Percentiles rank a stretch among this genome's conserved stretches.
These are phyloP conservation scores for Atlantisia rogersi DNA, from an alignment of 2,113 vertebrate species.

Conservation along the genomic window DNA sequence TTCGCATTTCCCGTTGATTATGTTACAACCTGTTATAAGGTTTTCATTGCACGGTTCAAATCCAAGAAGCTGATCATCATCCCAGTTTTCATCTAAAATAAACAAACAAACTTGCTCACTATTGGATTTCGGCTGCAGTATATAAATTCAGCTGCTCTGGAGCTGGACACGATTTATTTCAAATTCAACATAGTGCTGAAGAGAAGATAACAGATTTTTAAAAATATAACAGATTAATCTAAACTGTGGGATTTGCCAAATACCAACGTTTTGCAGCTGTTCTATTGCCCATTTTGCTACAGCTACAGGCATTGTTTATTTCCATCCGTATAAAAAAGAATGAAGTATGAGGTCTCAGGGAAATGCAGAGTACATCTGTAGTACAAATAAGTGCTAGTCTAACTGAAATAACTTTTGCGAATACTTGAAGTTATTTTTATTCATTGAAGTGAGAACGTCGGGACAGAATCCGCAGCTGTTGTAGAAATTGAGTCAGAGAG, in stretches of 20 bases:
- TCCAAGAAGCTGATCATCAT: slow-evolving; percentile 89
- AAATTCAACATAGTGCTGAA: background rate
- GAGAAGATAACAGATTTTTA: background rate
- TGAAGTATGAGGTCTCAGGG: background rate
- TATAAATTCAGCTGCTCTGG: slow-evolving; percentile 2
- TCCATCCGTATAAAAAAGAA: background rate
- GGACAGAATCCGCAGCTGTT: slow-evolving; percentile 7
- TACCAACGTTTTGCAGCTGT: background rate
- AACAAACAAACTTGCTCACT: slow-evolving; percentile 52
- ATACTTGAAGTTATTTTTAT: slow-evolving; percentile 6
- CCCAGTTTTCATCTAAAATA: slow-evolving; percentile 90
- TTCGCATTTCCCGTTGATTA: slow-evolving; percentile 88
- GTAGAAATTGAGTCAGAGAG: background rate
- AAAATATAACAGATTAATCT: background rate
- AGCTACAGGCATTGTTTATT: slow-evolving; percentile 18
- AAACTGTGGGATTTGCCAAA: background rate
- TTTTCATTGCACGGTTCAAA: slow-evolving; percentile 92
- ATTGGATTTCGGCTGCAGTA: background rate
- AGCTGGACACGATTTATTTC: background rate
- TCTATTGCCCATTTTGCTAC: background rate
- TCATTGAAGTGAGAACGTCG: background rate
- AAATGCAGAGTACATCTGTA: background rate
- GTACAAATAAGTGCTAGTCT: background rate
- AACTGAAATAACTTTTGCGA: slow-evolving; percentile 18
- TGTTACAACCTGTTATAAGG: slow-evolving; percentile 91